Evolutionary conservation across 2,888 invertebrate genomes (phyloP).

Genomic region (Lumbricus terrestris): DNA sequence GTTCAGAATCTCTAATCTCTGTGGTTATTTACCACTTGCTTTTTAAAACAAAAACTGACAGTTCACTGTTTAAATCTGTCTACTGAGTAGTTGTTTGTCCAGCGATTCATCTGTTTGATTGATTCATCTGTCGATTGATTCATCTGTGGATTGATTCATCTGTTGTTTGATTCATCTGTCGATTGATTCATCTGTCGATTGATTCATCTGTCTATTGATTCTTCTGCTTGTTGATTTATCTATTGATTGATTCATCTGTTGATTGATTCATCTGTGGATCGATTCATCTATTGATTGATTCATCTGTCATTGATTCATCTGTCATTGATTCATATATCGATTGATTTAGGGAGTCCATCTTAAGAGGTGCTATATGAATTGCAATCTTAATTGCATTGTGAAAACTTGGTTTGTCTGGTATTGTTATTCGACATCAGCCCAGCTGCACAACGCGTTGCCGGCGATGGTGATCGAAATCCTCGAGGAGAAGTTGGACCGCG

Average conservation of each 20-base stretch:
- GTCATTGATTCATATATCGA: too few relatives aligned
- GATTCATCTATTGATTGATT: too few relatives aligned
- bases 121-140: not conserved
- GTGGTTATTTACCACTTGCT: not conserved
- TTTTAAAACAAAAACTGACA: not conserved
- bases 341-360: too few relatives aligned
- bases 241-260: not conserved
- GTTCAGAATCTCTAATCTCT: not conserved
- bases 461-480: constrained; percentile 53
- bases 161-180: too few relatives aligned
- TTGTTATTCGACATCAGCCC: constrained; percentile 42
- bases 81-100: not conserved
- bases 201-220: not conserved
- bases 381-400: too few relatives aligned
- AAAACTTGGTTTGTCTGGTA: too few relatives aligned
- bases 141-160: not conserved
- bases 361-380: too few relatives aligned
- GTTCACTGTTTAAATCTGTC: not conserved
- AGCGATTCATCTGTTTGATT: not conserved
- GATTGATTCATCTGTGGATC: not conserved
- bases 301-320: too few relatives aligned
- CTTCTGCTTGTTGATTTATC: not conserved
- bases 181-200: too few relatives aligned
- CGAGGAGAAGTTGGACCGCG: constrained; percentile 50
- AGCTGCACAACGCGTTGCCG: constrained; percentile 50